Evolutionary conservation across 64 coral and sea anemone genomes (phyloP).

Genomic region (Montipora sp.): DNA sequence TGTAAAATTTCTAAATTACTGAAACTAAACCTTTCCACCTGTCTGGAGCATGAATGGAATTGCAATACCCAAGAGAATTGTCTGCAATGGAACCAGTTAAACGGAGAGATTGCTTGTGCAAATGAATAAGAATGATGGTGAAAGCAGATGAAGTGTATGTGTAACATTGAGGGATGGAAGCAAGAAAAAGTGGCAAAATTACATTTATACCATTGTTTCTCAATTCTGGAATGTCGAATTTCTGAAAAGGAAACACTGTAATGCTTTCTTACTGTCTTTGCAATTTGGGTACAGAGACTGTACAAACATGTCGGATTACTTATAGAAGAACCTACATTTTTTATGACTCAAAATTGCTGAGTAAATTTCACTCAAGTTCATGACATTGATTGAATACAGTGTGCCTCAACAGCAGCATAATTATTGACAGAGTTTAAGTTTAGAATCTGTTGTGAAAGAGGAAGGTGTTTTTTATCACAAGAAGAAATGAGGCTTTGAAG

Average conservation of each 20-base stretch:
- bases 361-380: no score
- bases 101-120: neutral
- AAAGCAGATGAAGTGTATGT: neutral
- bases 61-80: neutral
- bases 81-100: neutral
- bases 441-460: no score
- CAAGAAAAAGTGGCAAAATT: neutral
- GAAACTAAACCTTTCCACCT: neutral
- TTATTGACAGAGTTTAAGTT: no score
- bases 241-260: neutral
- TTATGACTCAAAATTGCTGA: neutral
- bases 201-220: neutral
- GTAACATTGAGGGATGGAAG: neutral
- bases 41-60: neutral
- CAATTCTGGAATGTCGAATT: neutral
- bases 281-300: neutral
- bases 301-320: neutral
- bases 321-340: neutral
- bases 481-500: no score
- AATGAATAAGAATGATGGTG: neutral
- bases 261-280: neutral
- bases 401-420: no score
- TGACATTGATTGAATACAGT: no score
- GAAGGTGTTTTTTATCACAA: no score
- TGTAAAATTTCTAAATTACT: constrained; percentile 33